Percentiles rank a stretch among this genome's conserved stretches.
phyloP scores from a whole-genome alignment of 2,888 invertebrate genomes.

The Unio delphinus region DNA sequence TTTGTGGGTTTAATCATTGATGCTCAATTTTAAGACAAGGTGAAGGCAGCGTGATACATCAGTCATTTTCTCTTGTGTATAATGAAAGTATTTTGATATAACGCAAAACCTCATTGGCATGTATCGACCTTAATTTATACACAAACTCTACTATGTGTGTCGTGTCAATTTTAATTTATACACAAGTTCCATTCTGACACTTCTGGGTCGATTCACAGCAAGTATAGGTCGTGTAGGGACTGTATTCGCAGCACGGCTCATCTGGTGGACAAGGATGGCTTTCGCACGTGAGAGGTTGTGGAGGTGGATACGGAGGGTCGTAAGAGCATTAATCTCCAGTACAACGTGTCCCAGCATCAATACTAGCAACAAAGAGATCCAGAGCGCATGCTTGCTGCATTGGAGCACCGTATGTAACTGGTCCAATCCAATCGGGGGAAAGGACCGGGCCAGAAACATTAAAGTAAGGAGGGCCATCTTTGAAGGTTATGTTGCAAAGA shows the following conservation, averaged over 20 bases:
- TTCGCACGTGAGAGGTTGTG: constrained; percentile 44
- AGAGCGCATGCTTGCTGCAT: constrained; percentile 47
- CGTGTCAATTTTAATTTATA: constrained; percentile 1
- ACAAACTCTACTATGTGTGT: too few species aligned
- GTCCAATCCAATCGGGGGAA: constrained; percentile 45
- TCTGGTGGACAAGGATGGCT: constrained; percentile 43
- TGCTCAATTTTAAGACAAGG: too few species aligned
- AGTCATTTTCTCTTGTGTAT: too few species aligned
- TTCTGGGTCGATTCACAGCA: constrained; percentile 44
- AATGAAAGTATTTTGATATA: too few species aligned
- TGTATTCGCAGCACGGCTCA: constrained; percentile 49
- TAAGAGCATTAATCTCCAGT: constrained; percentile 36
- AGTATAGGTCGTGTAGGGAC: constrained; percentile 45
- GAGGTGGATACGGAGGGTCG: constrained; percentile 41
- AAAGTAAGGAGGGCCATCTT: constrained; percentile 47
- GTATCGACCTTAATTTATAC: constrained; percentile 30
- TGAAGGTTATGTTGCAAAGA: constrained; percentile 44
- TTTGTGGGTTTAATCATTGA: too few species aligned
- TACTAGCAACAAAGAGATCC: constrained; percentile 43
- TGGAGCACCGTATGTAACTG: constrained; percentile 41
- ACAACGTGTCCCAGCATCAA: constrained; percentile 36
- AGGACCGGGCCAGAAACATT: constrained; percentile 47
- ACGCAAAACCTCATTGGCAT: too few species aligned
- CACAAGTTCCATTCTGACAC: constrained; percentile 37
- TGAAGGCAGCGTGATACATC: too few species aligned